Conservation (phyloP, 2,888 invertebrate genomes). For the Frankliniella intonsa region DNA sequence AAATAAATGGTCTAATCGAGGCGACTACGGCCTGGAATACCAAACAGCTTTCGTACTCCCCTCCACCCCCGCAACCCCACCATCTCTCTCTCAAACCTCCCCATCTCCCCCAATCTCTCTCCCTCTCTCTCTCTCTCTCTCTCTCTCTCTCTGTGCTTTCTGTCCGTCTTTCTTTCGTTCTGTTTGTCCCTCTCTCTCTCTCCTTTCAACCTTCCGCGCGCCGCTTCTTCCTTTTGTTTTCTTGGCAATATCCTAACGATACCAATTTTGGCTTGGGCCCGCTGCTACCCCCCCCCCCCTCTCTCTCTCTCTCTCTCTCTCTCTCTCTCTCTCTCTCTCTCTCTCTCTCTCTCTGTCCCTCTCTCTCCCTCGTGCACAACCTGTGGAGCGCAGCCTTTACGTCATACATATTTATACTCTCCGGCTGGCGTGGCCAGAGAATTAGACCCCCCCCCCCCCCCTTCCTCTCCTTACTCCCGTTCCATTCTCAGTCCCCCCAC, state of each 20-base stretch:
- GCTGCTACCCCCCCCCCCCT: neutral
- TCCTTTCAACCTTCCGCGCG: neutral
- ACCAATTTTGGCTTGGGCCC: neutral
- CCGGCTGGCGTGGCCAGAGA: neutral
- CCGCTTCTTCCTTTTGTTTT: neutral
- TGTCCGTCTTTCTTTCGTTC: neutral
- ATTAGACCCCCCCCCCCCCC: neutral
- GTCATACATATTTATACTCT: slow-evolving; percentile 6
- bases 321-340: neutral
- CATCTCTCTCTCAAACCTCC: neutral
- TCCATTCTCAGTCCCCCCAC: no score
- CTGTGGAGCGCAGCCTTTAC: neutral
- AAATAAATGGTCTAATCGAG: slow-evolving; percentile 27
- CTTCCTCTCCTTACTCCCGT: no score
- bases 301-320: neutral
- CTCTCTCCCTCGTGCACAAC: neutral
- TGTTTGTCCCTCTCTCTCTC: neutral
- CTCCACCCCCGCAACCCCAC: neutral
- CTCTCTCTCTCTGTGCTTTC: neutral
- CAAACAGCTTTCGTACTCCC: neutral
- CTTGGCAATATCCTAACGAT: slow-evolving; percentile 4
- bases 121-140: neutral
- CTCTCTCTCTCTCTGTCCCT: neutral
- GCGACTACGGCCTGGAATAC: slow-evolving; percentile 16
- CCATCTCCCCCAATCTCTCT: neutral